These are phyloP conservation scores for Drosophila jambulina DNA, from an alignment of 1,140 invertebrate species.

Conservation along the genomic window DNA sequence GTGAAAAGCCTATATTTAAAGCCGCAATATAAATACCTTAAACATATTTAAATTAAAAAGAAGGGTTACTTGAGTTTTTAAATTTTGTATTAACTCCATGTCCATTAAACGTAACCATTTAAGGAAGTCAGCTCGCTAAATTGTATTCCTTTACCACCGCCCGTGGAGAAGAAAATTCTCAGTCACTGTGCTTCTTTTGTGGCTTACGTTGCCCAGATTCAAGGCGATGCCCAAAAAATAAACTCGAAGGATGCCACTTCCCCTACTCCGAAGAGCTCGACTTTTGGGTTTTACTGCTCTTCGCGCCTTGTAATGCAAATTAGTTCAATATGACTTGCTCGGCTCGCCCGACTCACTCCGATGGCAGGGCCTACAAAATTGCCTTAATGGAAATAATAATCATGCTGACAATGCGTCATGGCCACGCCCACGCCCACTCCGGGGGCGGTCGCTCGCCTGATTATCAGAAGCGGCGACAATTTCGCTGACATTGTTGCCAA, in stretches of 20 bases:
- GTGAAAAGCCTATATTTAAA: not conserved
- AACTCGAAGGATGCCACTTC: not conserved
- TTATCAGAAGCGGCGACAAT: slow-evolving; percentile 58
- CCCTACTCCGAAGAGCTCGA: slow-evolving; percentile 19
- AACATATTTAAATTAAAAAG: not conserved
- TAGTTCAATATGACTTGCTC: slow-evolving; percentile 67
- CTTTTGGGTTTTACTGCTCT: slow-evolving; percentile 24
- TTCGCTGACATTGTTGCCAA: slow-evolving; percentile 68
- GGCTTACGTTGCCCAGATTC: slow-evolving; percentile 35
- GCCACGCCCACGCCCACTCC: slow-evolving; percentile 24
- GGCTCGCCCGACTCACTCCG: slow-evolving; percentile 22
- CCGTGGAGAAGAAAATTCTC: not conserved
- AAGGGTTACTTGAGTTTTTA: not conserved
- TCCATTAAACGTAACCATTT: not conserved
- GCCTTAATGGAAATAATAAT: slow-evolving; percentile 74
- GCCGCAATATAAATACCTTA: too few relatives aligned
- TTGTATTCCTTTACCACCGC: not conserved
- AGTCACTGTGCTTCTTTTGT: slow-evolving; percentile 16
- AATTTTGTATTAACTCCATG: not conserved
- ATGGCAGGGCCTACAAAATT: slow-evolving; percentile 49
- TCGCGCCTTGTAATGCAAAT: slow-evolving; percentile 59
- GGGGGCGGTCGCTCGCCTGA: slow-evolving; percentile 43
- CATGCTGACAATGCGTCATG: slow-evolving; percentile 57
- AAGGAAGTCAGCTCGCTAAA: not conserved
- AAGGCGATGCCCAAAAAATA: slow-evolving; percentile 15